Percentiles rank a stretch among this genome's conserved stretches.
These are phyloP conservation scores for Syrphus vitripennis DNA, from an alignment of 2,888 invertebrate species.

Conservation along the genomic window DNA sequence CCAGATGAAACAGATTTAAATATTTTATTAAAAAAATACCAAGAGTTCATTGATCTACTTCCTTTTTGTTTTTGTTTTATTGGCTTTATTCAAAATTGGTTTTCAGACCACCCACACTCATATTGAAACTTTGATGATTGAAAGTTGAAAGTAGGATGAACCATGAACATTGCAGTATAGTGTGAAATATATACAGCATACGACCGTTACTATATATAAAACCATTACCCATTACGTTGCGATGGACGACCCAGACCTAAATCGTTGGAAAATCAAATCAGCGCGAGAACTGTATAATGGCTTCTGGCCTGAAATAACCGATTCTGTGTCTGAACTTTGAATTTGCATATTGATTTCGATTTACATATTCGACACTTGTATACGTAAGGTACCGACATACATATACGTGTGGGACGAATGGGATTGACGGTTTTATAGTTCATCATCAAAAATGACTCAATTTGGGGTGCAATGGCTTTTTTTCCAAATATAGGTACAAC, in stretches of 20 bases:
- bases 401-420: constrained; percentile 11
- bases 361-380: constrained; percentile 25
- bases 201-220: background rate
- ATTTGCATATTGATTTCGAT: constrained; percentile 61
- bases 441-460: constrained; percentile 13
- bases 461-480: constrained; percentile 38
- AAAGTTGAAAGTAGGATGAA: background rate
- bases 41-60: constrained; percentile 44
- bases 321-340: constrained; percentile 48
- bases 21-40: background rate
- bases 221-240: too few relatives aligned
- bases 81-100: constrained; percentile 25
- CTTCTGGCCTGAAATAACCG: constrained; percentile 40
- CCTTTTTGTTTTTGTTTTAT: background rate
- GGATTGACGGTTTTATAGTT: constrained; percentile 9
- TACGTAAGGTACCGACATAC: background rate
- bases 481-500: background rate
- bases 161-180: background rate
- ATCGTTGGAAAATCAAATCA: constrained; percentile 57
- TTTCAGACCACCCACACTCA: background rate
- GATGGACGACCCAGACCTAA: constrained; percentile 54
- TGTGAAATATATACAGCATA: background rate
- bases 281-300: constrained; percentile 12
- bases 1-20: constrained; percentile 2
- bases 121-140: background rate